Conservation (phyloP, 2,888 invertebrate species). For the Lordiphosa andalusiaca region DNA sequence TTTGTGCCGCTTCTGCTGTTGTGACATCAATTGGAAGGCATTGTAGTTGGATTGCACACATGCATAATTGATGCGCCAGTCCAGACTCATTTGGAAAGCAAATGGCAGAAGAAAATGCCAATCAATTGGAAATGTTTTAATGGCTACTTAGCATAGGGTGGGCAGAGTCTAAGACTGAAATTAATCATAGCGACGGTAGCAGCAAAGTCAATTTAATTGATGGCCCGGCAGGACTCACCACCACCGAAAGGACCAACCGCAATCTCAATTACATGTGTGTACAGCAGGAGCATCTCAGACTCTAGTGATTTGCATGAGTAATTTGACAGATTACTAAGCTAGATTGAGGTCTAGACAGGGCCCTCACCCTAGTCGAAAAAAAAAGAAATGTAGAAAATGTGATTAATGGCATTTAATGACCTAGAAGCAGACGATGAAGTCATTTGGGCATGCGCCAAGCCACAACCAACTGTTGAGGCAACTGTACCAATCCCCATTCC, state of each 20-base stretch:
- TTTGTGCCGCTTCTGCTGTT: not conserved
- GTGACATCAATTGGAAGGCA: conserved; percentile 34
- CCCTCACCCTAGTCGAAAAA: not conserved
- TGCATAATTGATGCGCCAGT: conserved; percentile 58
- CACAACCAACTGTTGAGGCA: conserved; percentile 19
- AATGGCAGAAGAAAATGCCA: conserved; percentile 42
- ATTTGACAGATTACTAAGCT: conserved; percentile 71
- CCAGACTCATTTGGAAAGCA: conserved; percentile 42
- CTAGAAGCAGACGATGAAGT: conserved; percentile 13
- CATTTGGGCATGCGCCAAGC: conserved; percentile 17
- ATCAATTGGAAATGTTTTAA: conserved; percentile 70
- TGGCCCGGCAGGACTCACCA: conserved; percentile 39
- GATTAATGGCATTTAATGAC: conserved; percentile 50
- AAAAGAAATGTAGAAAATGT: conserved; percentile 19
- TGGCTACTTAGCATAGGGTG: conserved; percentile 9
- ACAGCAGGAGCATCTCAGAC: conserved; percentile 10
- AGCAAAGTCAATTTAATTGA: conserved; percentile 70
- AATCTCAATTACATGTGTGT: conserved; percentile 53
- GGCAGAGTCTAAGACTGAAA: conserved; percentile 60
- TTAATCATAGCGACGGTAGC: conserved; percentile 57
- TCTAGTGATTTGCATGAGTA: conserved; percentile 70
- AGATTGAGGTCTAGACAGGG: no score
- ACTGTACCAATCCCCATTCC: not conserved
- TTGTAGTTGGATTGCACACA: conserved; percentile 28
- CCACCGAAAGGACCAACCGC: conserved; percentile 47